Percentiles rank a stretch among this genome's conserved stretches.
Conservation (phyloP, 35 echinoderm and acorn worm species). For the Chiridota heheva region DNA sequence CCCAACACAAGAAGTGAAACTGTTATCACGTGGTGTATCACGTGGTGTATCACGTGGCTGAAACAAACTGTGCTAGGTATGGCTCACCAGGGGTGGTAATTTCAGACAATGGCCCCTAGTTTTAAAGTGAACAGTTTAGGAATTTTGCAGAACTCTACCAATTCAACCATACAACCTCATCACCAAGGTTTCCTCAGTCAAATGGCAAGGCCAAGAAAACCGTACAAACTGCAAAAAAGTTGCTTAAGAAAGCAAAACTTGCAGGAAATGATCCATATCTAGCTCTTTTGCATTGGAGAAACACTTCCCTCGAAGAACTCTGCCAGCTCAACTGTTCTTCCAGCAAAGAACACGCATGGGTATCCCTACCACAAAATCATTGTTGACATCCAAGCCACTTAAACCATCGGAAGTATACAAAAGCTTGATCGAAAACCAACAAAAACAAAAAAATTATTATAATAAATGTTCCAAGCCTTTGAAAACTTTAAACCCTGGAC, state of each 20-base stretch:
- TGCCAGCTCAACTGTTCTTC: conserved; percentile 5
- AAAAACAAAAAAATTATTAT: background rate
- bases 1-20: background rate
- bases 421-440: background rate
- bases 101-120: too few species aligned
- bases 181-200: conserved; percentile 26
- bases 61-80: conserved; percentile 39
- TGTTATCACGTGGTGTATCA: background rate
- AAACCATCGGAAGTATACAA: background rate
- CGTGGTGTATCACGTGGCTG: too few species aligned
- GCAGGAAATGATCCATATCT: conserved; percentile 44
- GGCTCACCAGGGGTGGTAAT: too few species aligned
- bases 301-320: conserved; percentile 15
- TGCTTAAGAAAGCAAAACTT: conserved; percentile 19
- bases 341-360: background rate
- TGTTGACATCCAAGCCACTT: background rate
- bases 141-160: too few species aligned
- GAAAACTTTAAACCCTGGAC: background rate
- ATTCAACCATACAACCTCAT: conserved; percentile 34
- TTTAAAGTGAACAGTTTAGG: too few species aligned
- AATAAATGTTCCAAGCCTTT: background rate
- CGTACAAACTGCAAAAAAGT: conserved; percentile 31
- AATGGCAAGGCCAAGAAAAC: conserved; percentile 31
- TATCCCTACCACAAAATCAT: conserved; percentile 11
- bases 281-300: conserved; percentile 23